Evolutionary conservation across 2,113 vertebrate species (phyloP).

Genomic region (Cygnus buccinator): DNA sequence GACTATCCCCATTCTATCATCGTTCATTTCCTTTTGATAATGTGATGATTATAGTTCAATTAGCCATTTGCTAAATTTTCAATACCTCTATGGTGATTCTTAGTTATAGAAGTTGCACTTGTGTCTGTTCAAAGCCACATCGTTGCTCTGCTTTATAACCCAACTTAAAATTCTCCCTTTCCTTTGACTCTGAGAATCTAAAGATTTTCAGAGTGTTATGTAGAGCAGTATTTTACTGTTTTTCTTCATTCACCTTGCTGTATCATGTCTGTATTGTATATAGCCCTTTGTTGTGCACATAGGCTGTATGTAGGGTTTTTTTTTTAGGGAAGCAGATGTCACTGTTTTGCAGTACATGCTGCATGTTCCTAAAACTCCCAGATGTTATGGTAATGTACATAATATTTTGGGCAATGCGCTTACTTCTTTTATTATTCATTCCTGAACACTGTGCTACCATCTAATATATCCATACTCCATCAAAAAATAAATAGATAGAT

Average conservation of each 20-base stretch:
- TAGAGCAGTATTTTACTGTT: not conserved
- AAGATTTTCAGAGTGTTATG: not conserved
- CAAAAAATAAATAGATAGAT: not conserved
- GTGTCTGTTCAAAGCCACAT: not conserved
- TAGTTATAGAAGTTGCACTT: not conserved
- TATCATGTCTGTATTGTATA: not conserved
- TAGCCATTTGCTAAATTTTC: constrained; percentile 1
- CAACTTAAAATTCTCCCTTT: not conserved
- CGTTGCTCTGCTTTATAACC: not conserved
- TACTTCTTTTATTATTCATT: not conserved
- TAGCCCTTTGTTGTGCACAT: not conserved
- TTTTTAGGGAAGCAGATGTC: not conserved
- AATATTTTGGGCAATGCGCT: not conserved
- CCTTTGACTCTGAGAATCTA: not conserved
- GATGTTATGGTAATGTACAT: not conserved
- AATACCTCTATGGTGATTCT: not conserved
- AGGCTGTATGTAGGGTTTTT: not conserved
- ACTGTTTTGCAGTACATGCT: not conserved
- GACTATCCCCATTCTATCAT: constrained; percentile 26
- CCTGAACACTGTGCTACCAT: not conserved
- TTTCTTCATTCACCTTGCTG: not conserved
- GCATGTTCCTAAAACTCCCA: not conserved
- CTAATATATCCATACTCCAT: not conserved
- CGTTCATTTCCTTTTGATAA: constrained; percentile 34
- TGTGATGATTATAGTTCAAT: not conserved